These are phyloP conservation scores for Pristionchus entomophagus DNA, from an alignment of 2,888 invertebrate genomes.

Conservation along the genomic window DNA sequence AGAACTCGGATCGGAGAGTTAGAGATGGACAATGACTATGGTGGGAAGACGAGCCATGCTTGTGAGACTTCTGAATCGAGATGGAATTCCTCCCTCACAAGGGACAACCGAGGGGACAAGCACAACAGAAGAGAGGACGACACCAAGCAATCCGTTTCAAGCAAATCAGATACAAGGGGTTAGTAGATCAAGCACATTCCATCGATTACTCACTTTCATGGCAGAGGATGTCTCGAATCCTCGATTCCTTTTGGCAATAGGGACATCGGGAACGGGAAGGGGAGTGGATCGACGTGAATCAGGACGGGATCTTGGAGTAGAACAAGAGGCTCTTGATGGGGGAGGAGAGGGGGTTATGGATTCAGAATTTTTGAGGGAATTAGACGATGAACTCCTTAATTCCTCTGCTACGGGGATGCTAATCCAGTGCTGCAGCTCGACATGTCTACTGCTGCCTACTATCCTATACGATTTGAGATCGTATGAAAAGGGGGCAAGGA, in stretches of 20 bases:
- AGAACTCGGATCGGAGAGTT: conserved; percentile 38
- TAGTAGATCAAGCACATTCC: not conserved
- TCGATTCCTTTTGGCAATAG: conserved; percentile 49
- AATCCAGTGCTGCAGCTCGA: conserved; percentile 43
- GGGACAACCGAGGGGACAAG: not conserved
- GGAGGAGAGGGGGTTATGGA: conserved; percentile 42
- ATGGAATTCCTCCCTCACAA: conserved; percentile 40
- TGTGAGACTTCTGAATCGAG: conserved; percentile 40
- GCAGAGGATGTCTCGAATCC: conserved; percentile 63
- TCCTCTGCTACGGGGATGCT: conserved; percentile 39
- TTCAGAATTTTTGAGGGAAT: conserved; percentile 14
- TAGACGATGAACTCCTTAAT: conserved; percentile 17
- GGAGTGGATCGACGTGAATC: conserved; percentile 43
- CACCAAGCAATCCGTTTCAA: not conserved
- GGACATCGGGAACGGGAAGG: conserved; percentile 44
- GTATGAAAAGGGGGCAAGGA: conserved; percentile 46
- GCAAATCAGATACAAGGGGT: not conserved
- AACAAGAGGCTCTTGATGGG: conserved; percentile 37
- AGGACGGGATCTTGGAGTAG: conserved; percentile 27
- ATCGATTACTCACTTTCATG: conserved; percentile 57
- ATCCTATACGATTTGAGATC: conserved; percentile 34
- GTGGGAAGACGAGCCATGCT: conserved; percentile 29
- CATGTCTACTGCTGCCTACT: not conserved
- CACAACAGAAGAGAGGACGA: not conserved
- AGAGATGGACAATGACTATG: conserved; percentile 46